phyloP scores from a whole-genome alignment of 2,113 vertebrate genomes.

The Mandrillus leucophaeus region DNA sequence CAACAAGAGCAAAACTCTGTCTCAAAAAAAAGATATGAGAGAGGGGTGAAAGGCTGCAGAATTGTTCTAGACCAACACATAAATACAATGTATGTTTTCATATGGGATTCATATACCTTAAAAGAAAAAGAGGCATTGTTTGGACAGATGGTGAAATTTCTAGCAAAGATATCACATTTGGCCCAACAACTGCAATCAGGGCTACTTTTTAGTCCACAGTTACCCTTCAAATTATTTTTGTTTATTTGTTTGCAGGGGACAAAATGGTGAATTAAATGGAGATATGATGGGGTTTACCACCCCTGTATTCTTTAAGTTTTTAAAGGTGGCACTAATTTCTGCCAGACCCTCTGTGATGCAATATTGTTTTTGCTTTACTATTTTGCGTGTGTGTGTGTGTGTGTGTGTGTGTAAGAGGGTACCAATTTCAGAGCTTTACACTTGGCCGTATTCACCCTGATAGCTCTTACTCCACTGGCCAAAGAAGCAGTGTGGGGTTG shows the following conservation, averaged over 20 bases:
- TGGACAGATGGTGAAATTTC: neutral
- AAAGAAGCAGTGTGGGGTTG: neutral
- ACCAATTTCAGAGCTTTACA: neutral
- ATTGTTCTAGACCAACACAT: too few relatives aligned
- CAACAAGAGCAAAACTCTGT: too few relatives aligned
- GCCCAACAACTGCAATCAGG: neutral
- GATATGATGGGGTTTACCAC: neutral
- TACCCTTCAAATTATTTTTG: neutral
- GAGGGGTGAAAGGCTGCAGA: neutral
- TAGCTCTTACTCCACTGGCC: neutral
- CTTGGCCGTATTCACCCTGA: neutral
- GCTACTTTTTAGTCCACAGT: neutral
- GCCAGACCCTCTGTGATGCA: neutral
- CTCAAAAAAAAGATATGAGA: neutral
- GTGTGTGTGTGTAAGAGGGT: neutral
- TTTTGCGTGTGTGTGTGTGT: neutral
- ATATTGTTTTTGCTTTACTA: neutral
- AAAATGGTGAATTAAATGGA: neutral
- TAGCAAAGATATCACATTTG: neutral
- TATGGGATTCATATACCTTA: neutral
- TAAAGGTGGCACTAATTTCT: neutral
- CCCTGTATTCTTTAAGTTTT: neutral
- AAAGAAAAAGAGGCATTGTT: neutral
- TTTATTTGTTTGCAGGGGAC: neutral
- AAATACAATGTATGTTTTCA: neutral